A percentile compares a stretch with the other conserved stretches of the same genome.
phyloP scores from a whole-genome alignment of 2,888 invertebrate species.

The Carabus problematicus region DNA sequence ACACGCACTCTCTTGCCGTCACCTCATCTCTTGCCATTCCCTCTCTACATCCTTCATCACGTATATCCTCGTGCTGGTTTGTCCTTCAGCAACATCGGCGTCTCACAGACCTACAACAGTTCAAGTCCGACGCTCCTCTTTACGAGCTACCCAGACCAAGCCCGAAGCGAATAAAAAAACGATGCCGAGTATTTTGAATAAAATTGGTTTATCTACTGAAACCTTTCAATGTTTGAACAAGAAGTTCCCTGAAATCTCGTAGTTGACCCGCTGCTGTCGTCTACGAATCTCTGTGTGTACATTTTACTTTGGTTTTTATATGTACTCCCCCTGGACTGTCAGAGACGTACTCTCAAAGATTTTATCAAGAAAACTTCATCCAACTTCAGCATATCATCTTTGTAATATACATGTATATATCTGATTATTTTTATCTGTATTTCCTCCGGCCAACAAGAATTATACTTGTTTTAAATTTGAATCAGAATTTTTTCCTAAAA shows the following conservation, averaged over 20 bases:
- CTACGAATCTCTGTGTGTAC: constrained; percentile 24
- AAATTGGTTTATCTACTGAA: constrained; percentile 39
- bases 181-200: constrained; percentile 27
- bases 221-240: constrained; percentile 35
- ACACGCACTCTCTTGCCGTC: too few species aligned
- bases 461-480: too few species aligned
- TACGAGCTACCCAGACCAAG: constrained; percentile 23
- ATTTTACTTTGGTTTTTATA: constrained; percentile 26
- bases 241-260: constrained; percentile 3
- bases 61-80: constrained; percentile 1
- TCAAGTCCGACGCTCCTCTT: neutral
- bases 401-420: too few species aligned
- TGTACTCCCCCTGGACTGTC: constrained; percentile 3
- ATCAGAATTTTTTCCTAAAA: too few species aligned
- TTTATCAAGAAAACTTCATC: too few species aligned
- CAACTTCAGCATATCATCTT: too few species aligned
- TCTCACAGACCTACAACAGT: too few species aligned
- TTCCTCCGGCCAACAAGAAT: too few species aligned
- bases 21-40: neutral
- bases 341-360: constrained; percentile 9
- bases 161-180: constrained; percentile 16
- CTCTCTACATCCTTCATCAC: constrained; percentile 6
- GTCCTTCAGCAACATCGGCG: constrained; percentile 2
- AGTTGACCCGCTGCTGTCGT: constrained; percentile 17
- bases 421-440: too few species aligned